A percentile compares a stretch with the other conserved stretches of the same genome.
phyloP scores from a whole-genome alignment of 2,797 vertebrate species.

The Ibycter americanus region DNA sequence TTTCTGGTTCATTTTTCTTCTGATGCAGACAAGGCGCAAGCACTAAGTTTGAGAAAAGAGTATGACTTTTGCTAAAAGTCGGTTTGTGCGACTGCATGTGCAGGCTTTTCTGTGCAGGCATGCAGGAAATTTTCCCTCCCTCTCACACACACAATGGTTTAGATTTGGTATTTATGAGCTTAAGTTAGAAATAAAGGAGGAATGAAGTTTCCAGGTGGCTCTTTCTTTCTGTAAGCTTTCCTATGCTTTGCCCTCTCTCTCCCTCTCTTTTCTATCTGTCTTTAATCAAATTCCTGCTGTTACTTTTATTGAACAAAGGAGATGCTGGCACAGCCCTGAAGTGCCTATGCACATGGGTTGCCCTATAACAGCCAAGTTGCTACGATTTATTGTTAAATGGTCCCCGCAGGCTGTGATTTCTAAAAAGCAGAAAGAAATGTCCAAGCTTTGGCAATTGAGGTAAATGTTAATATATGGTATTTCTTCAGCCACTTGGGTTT shows the following conservation, averaged over 20 bases:
- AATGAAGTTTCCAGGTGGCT: constrained; percentile 57
- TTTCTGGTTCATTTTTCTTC: background rate
- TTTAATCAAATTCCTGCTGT: constrained; percentile 64
- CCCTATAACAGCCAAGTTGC: constrained; percentile 29
- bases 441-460: constrained; percentile 30
- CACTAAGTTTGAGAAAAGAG: background rate
- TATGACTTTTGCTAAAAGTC: background rate
- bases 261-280: constrained; percentile 9
- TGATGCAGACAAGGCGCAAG: background rate
- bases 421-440: constrained; percentile 15
- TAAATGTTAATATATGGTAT: constrained; percentile 22
- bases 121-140: constrained; percentile 50
- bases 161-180: constrained; percentile 69
- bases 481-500: constrained; percentile 21
- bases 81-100: background rate
- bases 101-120: constrained; percentile 32
- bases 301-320: constrained; percentile 44
- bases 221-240: constrained; percentile 53
- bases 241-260: background rate
- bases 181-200: constrained; percentile 58
- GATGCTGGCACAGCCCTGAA: constrained; percentile 24
- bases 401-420: constrained; percentile 21
- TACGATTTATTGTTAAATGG: constrained; percentile 40
- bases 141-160: constrained; percentile 43
- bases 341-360: background rate